These are phyloP conservation scores for Perca flavescens DNA, from an alignment of 2,113 vertebrate genomes.

Conservation along the genomic window DNA sequence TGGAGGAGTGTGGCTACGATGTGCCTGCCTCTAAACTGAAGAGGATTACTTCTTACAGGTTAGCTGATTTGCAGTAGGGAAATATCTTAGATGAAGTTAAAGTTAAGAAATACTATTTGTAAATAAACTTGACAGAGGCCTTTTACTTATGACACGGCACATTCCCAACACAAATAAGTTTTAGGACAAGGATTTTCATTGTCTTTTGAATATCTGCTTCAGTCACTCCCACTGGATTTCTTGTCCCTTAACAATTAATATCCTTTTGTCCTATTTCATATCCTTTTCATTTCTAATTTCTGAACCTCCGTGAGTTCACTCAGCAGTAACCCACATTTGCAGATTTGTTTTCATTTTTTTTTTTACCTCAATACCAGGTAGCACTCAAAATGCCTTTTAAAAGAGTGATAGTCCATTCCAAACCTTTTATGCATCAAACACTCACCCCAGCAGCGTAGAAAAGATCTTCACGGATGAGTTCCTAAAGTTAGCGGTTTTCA, in stretches of 20 bases:
- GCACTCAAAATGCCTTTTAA: not conserved
- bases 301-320: constrained; percentile 31
- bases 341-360: not conserved
- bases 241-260: constrained; percentile 44
- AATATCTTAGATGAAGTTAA: not conserved
- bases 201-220: constrained; percentile 8
- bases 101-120: not conserved
- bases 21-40: constrained; percentile 83
- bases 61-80: not conserved
- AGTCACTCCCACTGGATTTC: constrained; percentile 21
- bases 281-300: constrained; percentile 26
- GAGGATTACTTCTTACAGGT: constrained; percentile 92
- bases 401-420: not conserved
- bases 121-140: not conserved
- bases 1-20: constrained; percentile 94
- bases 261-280: constrained; percentile 46
- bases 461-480: not conserved
- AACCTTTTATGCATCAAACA: not conserved
- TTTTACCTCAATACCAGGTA: not conserved
- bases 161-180: constrained; percentile 9
- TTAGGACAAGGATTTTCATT: not conserved
- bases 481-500: not conserved
- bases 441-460: not conserved
- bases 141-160: not conserved
- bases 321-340: constrained; percentile 41